Conservation (phyloP, 1,140 invertebrate species). For the Tetramorium parvispinum region DNA sequence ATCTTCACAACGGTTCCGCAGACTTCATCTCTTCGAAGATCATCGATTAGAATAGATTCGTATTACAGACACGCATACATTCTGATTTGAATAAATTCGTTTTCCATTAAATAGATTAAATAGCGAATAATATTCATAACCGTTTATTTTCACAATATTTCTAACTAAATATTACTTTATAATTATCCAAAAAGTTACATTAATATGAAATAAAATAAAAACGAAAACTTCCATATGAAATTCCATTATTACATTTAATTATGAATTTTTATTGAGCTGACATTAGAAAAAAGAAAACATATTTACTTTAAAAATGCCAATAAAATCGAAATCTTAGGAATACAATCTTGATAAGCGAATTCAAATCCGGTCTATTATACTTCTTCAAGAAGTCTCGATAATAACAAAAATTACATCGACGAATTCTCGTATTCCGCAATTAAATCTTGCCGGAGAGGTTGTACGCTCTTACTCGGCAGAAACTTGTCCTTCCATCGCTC, state of each 20-base stretch:
- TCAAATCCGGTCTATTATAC: neutral
- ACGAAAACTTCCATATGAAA: neutral
- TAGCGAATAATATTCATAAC: neutral
- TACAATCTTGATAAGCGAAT: neutral
- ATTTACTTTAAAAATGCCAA: neutral
- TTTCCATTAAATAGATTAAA: neutral
- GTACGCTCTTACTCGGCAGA: conserved; percentile 32
- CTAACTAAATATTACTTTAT: neutral
- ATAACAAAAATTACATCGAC: neutral
- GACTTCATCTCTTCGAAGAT: conserved; percentile 65
- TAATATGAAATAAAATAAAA: neutral
- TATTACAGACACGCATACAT: neutral
- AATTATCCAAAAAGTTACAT: neutral
- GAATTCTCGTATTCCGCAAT: conserved; percentile 64
- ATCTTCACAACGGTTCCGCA: conserved; percentile 65
- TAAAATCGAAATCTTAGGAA: neutral
- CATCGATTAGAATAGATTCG: conserved; percentile 69
- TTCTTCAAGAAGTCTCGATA: neutral
- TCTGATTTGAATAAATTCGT: neutral
- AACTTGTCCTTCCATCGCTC: conserved; percentile 41
- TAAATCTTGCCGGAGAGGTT: conserved; percentile 50
- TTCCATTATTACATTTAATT: neutral
- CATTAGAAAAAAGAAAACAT: neutral
- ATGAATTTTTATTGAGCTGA: neutral
- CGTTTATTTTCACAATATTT: neutral